Evolutionary conservation across 2,113 vertebrate species (phyloP).

Genomic region (Morphnarchus princeps): DNA sequence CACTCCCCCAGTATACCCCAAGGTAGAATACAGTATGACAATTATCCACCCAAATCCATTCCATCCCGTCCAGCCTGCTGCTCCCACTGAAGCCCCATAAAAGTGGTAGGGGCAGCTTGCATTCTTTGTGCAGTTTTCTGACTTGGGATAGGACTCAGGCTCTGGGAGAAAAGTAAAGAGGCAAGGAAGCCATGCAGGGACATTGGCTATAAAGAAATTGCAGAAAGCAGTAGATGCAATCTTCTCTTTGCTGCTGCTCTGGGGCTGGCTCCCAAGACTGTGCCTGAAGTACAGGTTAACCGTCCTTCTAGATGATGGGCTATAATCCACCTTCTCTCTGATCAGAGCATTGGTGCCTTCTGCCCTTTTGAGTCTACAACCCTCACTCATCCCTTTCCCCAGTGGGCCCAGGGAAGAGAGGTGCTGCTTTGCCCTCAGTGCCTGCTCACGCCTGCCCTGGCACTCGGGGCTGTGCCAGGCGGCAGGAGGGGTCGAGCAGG

Average conservation of each 20-base stretch:
- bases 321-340: not conserved
- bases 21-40: not conserved
- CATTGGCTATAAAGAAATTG: not conserved
- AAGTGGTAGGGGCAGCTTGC: not conserved
- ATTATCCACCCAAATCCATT: not conserved
- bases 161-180: not conserved
- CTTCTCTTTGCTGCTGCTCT: not conserved
- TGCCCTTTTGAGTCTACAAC: not conserved
- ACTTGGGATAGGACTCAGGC: not conserved
- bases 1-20: not conserved
- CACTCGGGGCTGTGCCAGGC: not conserved
- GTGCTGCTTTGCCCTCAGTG: rapidly evolving
- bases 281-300: not conserved
- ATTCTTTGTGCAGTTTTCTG: too few relatives aligned
- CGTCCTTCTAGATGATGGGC: rapidly evolving
- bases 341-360: not conserved
- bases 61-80: not conserved
- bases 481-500: not conserved
- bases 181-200: not conserved
- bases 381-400: not conserved
- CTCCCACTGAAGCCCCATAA: not conserved
- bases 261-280: not conserved
- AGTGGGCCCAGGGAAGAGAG: not conserved
- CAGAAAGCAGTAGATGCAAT: not conserved
- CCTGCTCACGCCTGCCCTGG: not conserved